Percentiles rank a stretch among this genome's conserved stretches.
Conservation (phyloP, 2,797 vertebrate species). For the Hypotaenidia philippensis region DNA sequence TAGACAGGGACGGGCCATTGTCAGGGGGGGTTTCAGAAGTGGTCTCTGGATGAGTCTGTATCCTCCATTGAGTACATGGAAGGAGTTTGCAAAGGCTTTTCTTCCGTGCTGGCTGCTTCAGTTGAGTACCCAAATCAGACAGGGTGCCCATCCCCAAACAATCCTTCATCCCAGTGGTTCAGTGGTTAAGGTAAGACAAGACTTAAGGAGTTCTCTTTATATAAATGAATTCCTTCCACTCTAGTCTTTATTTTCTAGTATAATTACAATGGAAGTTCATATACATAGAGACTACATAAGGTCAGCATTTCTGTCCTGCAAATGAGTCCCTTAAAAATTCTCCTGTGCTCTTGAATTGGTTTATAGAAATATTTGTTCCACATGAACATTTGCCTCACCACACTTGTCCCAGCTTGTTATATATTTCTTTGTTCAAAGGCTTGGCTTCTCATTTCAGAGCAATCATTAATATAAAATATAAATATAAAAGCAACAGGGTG, state of each 20-base stretch:
- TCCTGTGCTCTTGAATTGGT: conserved; percentile 61
- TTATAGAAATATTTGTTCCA: conserved; percentile 71
- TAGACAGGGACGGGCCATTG: not conserved
- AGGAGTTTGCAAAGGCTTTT: not conserved
- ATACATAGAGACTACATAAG: conserved; percentile 41
- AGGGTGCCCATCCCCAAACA: not conserved
- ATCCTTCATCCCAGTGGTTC: not conserved
- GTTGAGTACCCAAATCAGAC: not conserved
- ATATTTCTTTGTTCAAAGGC: conserved; percentile 71
- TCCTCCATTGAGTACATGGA: not conserved
- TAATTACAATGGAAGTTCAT: not conserved
- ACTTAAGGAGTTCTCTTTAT: not conserved
- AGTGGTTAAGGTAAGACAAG: not conserved
- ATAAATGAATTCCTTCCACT: not conserved
- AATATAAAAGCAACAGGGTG: conserved; percentile 49
- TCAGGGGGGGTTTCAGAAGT: not conserved
- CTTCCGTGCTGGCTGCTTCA: not conserved
- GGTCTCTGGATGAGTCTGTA: not conserved
- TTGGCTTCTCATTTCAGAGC: conserved; percentile 50
- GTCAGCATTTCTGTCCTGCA: conserved; percentile 58
- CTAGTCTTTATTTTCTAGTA: not conserved
- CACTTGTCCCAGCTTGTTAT: conserved; percentile 68
- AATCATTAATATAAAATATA: conserved; percentile 54
- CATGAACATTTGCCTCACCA: conserved; percentile 67
- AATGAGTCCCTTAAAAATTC: conserved; percentile 57